phyloP scores from a whole-genome alignment of 2,797 vertebrate genomes.

The Onychomys arenicola region DNA sequence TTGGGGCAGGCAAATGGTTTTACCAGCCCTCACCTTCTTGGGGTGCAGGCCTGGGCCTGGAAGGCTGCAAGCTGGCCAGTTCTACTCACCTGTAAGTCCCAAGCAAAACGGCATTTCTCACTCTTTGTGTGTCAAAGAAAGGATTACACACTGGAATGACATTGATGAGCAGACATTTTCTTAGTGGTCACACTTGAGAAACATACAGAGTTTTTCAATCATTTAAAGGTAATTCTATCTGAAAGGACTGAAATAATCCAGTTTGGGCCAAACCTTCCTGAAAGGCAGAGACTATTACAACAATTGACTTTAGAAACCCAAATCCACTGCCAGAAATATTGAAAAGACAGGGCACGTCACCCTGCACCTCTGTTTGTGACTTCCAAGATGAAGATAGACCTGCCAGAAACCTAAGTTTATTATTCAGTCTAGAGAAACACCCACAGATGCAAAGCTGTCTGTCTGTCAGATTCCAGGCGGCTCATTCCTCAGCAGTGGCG shows the following conservation, averaged over 20 bases:
- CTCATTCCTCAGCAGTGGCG: not conserved
- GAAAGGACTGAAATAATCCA: slow-evolving; percentile 64
- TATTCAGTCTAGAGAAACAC: not conserved
- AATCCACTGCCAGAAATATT: slow-evolving; percentile 32
- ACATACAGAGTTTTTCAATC: slow-evolving; percentile 44
- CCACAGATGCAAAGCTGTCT: not conserved
- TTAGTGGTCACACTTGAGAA: slow-evolving; percentile 57
- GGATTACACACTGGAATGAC: not conserved
- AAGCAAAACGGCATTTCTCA: not conserved
- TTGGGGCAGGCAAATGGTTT: not conserved
- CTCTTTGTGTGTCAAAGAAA: slow-evolving; percentile 1
- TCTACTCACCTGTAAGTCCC: not conserved
- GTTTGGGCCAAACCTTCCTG: slow-evolving; percentile 45
- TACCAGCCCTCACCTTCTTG: too few relatives aligned
- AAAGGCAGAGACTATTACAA: slow-evolving; percentile 40
- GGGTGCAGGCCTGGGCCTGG: accelerated
- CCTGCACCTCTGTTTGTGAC: not conserved
- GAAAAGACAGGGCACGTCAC: not conserved
- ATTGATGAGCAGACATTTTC: not conserved
- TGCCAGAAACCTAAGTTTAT: not conserved
- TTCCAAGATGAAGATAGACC: not conserved
- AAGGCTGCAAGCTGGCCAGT: not conserved
- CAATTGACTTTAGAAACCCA: slow-evolving; percentile 21
- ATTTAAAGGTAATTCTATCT: slow-evolving; percentile 63
- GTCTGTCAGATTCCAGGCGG: not conserved